Conservation (phyloP, 35 echinoderm and acorn worm genomes). For the Holothuria glaberrima region DNA sequence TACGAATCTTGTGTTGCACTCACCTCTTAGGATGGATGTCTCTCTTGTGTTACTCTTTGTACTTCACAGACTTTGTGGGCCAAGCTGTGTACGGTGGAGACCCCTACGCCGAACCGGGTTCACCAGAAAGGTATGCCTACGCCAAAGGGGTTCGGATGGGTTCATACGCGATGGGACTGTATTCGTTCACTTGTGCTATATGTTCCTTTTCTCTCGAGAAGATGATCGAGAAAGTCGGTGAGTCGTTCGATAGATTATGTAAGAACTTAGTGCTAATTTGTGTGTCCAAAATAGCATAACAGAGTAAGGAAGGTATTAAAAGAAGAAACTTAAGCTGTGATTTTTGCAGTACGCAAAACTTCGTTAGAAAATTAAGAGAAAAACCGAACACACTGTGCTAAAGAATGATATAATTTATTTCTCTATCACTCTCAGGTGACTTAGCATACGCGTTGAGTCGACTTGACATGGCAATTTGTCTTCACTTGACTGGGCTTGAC, state of each 20-base stretch:
- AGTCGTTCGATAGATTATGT: conserved; percentile 14
- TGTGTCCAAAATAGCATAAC: no score
- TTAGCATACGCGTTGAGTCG: no score
- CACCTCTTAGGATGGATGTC: conserved; percentile 99
- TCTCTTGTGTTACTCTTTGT: conserved; percentile 92
- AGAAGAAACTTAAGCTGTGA: no score
- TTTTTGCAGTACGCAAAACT: no score
- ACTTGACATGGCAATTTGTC: no score
- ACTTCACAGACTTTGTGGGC: conserved; percentile 98
- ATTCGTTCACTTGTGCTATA: conserved; percentile 90
- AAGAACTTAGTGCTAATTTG: neutral
- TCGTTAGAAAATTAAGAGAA: no score
- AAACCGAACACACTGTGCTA: no score
- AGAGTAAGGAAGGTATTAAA: no score
- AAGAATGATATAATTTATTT: no score
- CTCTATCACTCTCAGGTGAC: no score
- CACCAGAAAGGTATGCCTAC: conserved; percentile 68
- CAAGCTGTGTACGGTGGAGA: conserved; percentile 88
- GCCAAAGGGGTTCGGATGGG: conserved; percentile 87
- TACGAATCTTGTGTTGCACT: conserved; percentile 92
- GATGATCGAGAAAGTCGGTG: conserved; percentile 87
- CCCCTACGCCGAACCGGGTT: conserved; percentile 70
- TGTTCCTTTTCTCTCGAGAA: conserved; percentile 76
- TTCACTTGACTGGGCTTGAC: no score
- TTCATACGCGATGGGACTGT: conserved; percentile 91